Conservation (phyloP, 2,888 invertebrate genomes). For the Slavum lentiscoides region DNA sequence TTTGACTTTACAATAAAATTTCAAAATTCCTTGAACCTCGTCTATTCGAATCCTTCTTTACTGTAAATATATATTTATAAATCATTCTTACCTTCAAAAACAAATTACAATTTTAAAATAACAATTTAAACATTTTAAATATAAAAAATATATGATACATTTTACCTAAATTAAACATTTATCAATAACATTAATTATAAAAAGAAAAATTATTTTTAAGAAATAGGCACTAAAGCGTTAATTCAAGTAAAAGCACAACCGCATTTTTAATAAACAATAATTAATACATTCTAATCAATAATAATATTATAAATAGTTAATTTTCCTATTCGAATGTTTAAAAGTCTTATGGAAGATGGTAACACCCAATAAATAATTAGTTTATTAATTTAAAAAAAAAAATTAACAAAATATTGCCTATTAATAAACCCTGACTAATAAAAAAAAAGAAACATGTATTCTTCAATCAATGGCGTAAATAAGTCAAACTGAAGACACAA, state of each 20-base stretch:
- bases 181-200: slow-evolving; percentile 45
- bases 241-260: slow-evolving; percentile 51
- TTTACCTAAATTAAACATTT: slow-evolving; percentile 33
- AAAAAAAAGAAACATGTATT: neutral
- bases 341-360: slow-evolving; percentile 52
- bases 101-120: slow-evolving; percentile 23
- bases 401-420: slow-evolving; percentile 47
- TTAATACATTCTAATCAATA: slow-evolving; percentile 23
- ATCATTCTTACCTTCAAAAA: slow-evolving; percentile 26
- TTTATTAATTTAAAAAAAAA: slow-evolving; percentile 26
- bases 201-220: slow-evolving; percentile 20
- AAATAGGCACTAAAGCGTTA: slow-evolving; percentile 38
- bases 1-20: neutral
- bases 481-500: slow-evolving; percentile 20
- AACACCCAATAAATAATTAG: slow-evolving; percentile 38
- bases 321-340: slow-evolving; percentile 47
- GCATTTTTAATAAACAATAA: slow-evolving; percentile 24
- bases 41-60: neutral
- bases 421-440: neutral
- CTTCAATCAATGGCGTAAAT: neutral
- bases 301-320: slow-evolving; percentile 39
- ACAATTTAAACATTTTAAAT: slow-evolving; percentile 31
- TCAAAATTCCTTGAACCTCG: neutral
- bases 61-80: neutral
- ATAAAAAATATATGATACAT: slow-evolving; percentile 45